Percentiles rank a stretch among this genome's conserved stretches.
Evolutionary conservation across 2,888 invertebrate species (phyloP).

Genomic region (Agrotis segetum): DNA sequence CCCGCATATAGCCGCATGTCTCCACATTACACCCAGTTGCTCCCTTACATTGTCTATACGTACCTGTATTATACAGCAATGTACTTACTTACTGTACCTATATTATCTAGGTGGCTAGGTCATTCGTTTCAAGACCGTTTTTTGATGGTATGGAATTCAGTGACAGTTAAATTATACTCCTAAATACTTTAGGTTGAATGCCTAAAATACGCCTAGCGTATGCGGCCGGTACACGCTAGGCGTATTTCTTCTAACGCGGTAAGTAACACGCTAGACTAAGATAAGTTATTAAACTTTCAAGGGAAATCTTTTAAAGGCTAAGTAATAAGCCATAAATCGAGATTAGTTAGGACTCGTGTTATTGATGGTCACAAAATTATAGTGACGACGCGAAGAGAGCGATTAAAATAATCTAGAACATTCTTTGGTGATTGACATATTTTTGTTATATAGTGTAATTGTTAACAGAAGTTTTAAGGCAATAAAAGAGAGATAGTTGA

Average conservation of each 20-base stretch:
- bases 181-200: slow-evolving; percentile 43
- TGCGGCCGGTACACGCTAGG: slow-evolving; percentile 56
- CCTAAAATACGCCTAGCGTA: slow-evolving; percentile 46
- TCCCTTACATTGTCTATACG: slow-evolving; percentile 49
- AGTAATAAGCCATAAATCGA: slow-evolving; percentile 34
- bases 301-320: slow-evolving; percentile 33
- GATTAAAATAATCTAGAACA: slow-evolving; percentile 54
- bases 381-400: slow-evolving; percentile 48
- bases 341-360: slow-evolving; percentile 49
- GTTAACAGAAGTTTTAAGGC: slow-evolving; percentile 59
- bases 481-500: slow-evolving; percentile 59
- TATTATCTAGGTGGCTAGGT: slow-evolving; percentile 39
- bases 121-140: slow-evolving; percentile 54
- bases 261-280: slow-evolving; percentile 53
- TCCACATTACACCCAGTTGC: slow-evolving; percentile 62
- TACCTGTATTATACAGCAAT: slow-evolving; percentile 44
- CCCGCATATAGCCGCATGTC: slow-evolving; percentile 53
- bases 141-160: slow-evolving; percentile 56
- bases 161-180: slow-evolving; percentile 34
- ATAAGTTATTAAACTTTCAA: slow-evolving; percentile 39
- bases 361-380: slow-evolving; percentile 36
- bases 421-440: slow-evolving; percentile 60
- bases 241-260: slow-evolving; percentile 50
- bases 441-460: slow-evolving; percentile 62
- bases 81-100: slow-evolving; percentile 42